Evolutionary conservation across 2,797 vertebrate species (phyloP).

Genomic region (Sorex maritimensis): DNA sequence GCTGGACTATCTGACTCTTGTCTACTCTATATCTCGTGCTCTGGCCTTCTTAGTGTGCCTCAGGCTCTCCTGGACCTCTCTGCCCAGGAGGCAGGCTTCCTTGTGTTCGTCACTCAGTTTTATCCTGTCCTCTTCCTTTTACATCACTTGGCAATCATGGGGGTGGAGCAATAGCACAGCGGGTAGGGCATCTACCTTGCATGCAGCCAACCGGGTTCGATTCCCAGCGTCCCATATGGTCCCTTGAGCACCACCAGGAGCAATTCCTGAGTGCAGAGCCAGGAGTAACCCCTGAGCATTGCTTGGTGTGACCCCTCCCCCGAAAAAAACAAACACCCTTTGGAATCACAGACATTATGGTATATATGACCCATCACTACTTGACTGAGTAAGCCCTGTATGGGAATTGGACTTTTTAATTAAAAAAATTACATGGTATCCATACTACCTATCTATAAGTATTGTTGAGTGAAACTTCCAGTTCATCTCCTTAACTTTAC

Average conservation of each 20-base stretch:
- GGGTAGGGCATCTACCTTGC: too few relatives aligned
- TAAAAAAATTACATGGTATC: background rate
- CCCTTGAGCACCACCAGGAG: too few relatives aligned
- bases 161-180: too few relatives aligned
- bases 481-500: slow-evolving; percentile 2
- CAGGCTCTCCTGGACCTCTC: background rate
- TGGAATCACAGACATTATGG: background rate
- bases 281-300: too few relatives aligned
- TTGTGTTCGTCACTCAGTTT: background rate
- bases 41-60: background rate
- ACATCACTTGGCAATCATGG: background rate
- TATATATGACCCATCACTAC: background rate
- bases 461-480: background rate
- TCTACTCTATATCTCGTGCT: background rate
- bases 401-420: background rate
- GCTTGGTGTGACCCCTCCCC: too few relatives aligned
- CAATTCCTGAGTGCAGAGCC: too few relatives aligned
- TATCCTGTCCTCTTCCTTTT: slow-evolving; percentile 3
- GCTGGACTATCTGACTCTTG: background rate
- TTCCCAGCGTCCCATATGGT: too few relatives aligned
- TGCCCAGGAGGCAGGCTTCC: background rate
- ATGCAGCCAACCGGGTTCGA: too few relatives aligned
- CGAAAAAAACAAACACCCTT: background rate
- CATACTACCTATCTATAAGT: background rate
- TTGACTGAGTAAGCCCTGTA: slow-evolving; percentile 13